phyloP scores from a whole-genome alignment of 2,797 vertebrate species.

The Alca torda region DNA sequence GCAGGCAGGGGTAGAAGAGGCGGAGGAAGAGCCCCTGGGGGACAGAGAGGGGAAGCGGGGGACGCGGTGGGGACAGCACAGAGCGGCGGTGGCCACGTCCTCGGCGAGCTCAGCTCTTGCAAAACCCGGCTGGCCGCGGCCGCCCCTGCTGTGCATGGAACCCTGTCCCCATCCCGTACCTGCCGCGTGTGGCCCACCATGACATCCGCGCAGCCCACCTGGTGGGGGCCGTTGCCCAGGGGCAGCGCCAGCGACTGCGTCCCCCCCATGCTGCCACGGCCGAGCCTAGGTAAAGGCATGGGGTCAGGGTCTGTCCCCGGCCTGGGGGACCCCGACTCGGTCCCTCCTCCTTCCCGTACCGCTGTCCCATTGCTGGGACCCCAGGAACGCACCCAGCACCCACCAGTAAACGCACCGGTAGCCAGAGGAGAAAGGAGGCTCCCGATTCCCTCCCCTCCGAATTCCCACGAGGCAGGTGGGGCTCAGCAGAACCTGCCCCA shows the following conservation, averaged over 20 bases:
- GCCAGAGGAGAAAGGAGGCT: background rate
- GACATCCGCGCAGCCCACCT: slow-evolving; percentile 71
- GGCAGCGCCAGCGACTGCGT: slow-evolving; percentile 62
- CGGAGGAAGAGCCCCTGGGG: slow-evolving; percentile 76
- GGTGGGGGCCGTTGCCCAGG: slow-evolving; percentile 46
- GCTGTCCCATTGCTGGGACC: background rate
- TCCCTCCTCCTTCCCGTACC: background rate
- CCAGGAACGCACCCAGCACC: background rate
- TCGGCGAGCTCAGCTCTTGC: background rate
- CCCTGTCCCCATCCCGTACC: slow-evolving; percentile 19
- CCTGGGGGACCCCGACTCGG: accelerated
- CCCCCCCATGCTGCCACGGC: slow-evolving; percentile 54
- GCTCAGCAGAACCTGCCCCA: background rate
- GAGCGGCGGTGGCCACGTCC: accelerated
- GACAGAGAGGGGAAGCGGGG: background rate
- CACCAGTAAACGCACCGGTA: background rate
- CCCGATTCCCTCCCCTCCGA: background rate
- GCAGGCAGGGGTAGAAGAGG: slow-evolving; percentile 75
- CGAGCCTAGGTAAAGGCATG: accelerated
- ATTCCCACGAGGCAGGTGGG: background rate
- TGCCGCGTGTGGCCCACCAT: slow-evolving; percentile 70
- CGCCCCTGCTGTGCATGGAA: accelerated
- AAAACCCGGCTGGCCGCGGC: background rate
- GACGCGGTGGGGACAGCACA: background rate
- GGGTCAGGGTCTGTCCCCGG: accelerated